Conservation (phyloP, 2,888 invertebrate genomes). For the Agrotis segetum region DNA sequence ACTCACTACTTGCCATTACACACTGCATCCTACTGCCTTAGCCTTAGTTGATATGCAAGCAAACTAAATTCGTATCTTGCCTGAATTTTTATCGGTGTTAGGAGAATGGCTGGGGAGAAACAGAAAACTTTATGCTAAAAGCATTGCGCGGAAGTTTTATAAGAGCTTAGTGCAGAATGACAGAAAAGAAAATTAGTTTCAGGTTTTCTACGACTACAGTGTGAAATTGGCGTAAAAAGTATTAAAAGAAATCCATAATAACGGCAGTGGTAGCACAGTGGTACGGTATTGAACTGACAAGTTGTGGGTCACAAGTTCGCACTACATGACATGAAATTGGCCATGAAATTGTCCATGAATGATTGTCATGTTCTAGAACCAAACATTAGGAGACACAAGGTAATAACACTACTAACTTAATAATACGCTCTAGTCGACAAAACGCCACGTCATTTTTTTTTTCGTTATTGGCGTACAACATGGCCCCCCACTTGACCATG, state of each 20-base stretch:
- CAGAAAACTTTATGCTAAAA: conserved; percentile 40
- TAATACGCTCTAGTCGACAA: too few species aligned
- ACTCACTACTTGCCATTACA: too few species aligned
- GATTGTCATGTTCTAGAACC: neutral
- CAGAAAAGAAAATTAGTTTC: conserved; percentile 1
- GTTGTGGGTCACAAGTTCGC: neutral
- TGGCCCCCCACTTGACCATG: too few species aligned
- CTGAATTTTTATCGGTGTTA: conserved; percentile 24
- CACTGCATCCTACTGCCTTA: neutral
- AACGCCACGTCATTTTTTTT: too few species aligned
- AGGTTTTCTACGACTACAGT: neutral
- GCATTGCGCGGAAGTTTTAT: conserved; percentile 2
- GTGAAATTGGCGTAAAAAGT: neutral
- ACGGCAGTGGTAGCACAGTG: neutral
- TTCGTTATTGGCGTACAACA: too few species aligned
- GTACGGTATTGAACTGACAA: too few species aligned
- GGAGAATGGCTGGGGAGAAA: conserved; percentile 28
- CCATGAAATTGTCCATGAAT: too few species aligned
- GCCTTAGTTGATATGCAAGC: conserved; percentile 39
- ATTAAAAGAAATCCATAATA: too few species aligned
- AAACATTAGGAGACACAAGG: neutral
- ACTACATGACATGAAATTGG: too few species aligned
- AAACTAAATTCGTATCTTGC: conserved; percentile 25
- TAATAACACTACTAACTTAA: too few species aligned
- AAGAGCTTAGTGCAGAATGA: conserved; percentile 1